These are phyloP conservation scores for Thelohanellus kitauei DNA, from an alignment of 30 jellyfish, hydroid and myxozoan genomes.

Conservation along the genomic window DNA sequence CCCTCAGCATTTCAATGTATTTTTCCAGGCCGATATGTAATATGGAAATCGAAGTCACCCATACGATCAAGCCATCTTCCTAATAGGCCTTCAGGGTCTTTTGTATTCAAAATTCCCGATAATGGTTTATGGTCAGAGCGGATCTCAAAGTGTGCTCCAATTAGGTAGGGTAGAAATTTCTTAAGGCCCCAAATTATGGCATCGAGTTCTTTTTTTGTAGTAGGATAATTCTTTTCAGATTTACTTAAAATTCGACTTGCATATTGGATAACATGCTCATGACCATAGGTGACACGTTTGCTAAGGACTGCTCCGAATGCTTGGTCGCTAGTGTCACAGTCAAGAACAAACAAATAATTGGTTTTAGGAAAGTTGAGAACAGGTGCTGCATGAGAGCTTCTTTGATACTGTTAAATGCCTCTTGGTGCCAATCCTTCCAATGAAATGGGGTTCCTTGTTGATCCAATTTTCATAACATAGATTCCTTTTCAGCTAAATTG, in stretches of 20 bases:
- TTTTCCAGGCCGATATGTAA: slow-evolving; percentile 9
- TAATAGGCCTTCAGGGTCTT: too few species aligned
- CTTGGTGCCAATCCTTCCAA: slow-evolving; percentile 4
- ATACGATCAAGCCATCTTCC: too few species aligned
- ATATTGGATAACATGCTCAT: too few species aligned
- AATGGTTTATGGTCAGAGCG: too few species aligned
- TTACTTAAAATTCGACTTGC: too few species aligned
- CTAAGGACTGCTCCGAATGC: slow-evolving; percentile 19
- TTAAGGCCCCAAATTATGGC: too few species aligned
- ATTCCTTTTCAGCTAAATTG: background rate
- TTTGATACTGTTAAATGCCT: slow-evolving; percentile 1
- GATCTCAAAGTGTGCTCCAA: too few species aligned
- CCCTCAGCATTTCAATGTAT: slow-evolving; percentile 18
- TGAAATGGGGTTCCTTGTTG: slow-evolving; percentile 2
- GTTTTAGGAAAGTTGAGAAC: slow-evolving; percentile 7
- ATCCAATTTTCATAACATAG: slow-evolving; percentile 2
- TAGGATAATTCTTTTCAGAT: too few species aligned
- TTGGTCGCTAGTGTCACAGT: slow-evolving; percentile 10
- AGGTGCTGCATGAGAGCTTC: slow-evolving; percentile 9
- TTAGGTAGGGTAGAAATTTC: too few species aligned
- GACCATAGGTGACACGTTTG: slow-evolving; percentile 2
- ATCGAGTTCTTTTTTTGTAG: too few species aligned
- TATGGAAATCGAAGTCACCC: too few species aligned
- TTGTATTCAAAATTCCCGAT: too few species aligned
- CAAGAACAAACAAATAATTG: slow-evolving; percentile 7